Percentiles rank a stretch among this genome's conserved stretches.
Evolutionary conservation across 2,113 vertebrate genomes (phyloP).

Genomic region (Propithecus coquereli): DNA sequence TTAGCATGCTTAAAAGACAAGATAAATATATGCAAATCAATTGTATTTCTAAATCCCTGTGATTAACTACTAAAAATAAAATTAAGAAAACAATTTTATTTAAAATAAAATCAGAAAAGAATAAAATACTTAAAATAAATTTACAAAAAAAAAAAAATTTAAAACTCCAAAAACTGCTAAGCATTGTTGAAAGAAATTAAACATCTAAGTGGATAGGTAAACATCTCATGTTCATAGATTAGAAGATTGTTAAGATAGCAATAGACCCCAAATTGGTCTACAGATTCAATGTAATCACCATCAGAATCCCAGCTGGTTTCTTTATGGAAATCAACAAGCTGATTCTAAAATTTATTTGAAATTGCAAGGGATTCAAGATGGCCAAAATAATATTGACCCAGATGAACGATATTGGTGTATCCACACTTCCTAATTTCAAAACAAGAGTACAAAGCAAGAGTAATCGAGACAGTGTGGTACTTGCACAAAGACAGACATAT

Average conservation of each 20-base stretch:
- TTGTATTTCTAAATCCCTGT: neutral
- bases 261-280: neutral
- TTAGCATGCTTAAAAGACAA: neutral
- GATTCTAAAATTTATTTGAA: neutral
- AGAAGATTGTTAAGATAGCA: neutral
- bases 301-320: neutral
- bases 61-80: neutral
- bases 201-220: neutral
- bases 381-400: neutral
- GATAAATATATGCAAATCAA: neutral
- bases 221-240: neutral
- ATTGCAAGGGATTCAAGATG: neutral
- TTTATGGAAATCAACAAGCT: neutral
- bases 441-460: neutral
- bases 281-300: neutral
- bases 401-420: neutral
- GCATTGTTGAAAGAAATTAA: neutral
- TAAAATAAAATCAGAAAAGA: neutral
- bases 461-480: neutral
- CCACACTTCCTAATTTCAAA: neutral
- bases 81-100: neutral
- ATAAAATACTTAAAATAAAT: neutral
- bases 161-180: neutral
- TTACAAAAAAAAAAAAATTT: neutral
- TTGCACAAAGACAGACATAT: neutral